Evolutionary conservation across 2,797 vertebrate species (phyloP), one percentile per base, ranked within the genome.

Genomic region (Premnoplex brunnescens): DNA sequence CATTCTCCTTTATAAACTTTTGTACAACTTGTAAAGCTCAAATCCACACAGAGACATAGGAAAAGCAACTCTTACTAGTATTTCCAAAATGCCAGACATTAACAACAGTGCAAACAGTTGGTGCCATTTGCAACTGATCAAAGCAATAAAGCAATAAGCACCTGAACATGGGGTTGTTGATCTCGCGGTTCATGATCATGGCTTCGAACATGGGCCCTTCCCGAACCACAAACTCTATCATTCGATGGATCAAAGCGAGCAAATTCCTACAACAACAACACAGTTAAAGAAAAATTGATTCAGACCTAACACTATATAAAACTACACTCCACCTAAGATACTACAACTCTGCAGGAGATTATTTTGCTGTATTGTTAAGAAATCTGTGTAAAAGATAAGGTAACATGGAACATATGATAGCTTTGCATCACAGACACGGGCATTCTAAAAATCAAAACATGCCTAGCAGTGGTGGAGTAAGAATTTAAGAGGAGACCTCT

Each of bases 171-270:
- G 99, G 98, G 96, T 99, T 99, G 98, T 98, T 99, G 97, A 99
- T 99, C 97, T 99, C 99, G 98, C 99, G 93, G 98, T 99, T 99
- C 99, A 99, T 99, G 97, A 99, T 99, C 99, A 99, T 99, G 97
- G 99, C 99, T 99, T 99, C 99, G 98, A 99, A 99, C 99, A 99
- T 99, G 75, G 99, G 99, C 97, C 99, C 99, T 98, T 99, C 99
- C 98, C 99, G 99, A 98, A 99, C 99, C 98, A 99, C 99, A 99
- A 99, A 99, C 98, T 99, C 99, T 98, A 99, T 99, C 99, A 99
- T 99, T 98, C 99, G 99, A 97, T 99, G 99, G 97, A 99, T 99
- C 98, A 99, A 98, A 98, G 98, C 99, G 98, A 99, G 99, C 97
- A 99, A 99, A 99, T 99, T 99, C 99, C 99, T 99, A 99, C 97